phyloP scores from a whole-genome alignment of 2,113 vertebrate species.

The Sebastes fasciatus region DNA sequence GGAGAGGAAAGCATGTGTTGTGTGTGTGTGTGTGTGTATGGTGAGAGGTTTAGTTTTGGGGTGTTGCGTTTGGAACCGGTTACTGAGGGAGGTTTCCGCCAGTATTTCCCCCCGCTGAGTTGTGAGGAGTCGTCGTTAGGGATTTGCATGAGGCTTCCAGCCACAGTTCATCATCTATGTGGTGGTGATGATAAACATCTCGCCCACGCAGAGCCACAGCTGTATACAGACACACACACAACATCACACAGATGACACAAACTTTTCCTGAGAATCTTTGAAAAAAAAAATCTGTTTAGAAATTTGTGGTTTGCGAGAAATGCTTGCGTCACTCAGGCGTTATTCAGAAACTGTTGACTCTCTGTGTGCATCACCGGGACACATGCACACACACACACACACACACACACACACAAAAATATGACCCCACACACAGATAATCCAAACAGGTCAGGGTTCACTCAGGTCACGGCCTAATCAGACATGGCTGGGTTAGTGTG shows the following conservation, averaged over 20 bases:
- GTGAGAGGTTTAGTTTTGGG: constrained; percentile 59
- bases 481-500: constrained; percentile 22
- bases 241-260: constrained; percentile 13
- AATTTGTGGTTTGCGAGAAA: constrained; percentile 41
- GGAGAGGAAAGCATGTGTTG: constrained; percentile 68
- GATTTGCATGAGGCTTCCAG: constrained; percentile 51
- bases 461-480: constrained; percentile 63
- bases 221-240: constrained; percentile 24
- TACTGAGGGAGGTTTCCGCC: constrained; percentile 53
- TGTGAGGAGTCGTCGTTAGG: constrained; percentile 52
- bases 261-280: constrained; percentile 25
- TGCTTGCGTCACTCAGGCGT: constrained; percentile 26
- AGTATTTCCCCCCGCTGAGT: constrained; percentile 48
- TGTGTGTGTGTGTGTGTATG: constrained; percentile 50
- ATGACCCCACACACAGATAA: constrained; percentile 57
- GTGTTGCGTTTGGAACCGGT: constrained; percentile 62
- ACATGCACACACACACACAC: constrained; percentile 1
- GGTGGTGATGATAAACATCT: constrained; percentile 63
- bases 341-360: constrained; percentile 29
- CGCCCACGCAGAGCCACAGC: constrained; percentile 40
- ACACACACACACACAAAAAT: constrained; percentile 25
- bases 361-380: constrained; percentile 18
- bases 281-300: constrained; percentile 42
- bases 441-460: constrained; percentile 55
- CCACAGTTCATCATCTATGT: constrained; percentile 60